Base-by-base conservation (phyloP, 1,140 invertebrate species). In the Brachionus koreanus region DNA sequence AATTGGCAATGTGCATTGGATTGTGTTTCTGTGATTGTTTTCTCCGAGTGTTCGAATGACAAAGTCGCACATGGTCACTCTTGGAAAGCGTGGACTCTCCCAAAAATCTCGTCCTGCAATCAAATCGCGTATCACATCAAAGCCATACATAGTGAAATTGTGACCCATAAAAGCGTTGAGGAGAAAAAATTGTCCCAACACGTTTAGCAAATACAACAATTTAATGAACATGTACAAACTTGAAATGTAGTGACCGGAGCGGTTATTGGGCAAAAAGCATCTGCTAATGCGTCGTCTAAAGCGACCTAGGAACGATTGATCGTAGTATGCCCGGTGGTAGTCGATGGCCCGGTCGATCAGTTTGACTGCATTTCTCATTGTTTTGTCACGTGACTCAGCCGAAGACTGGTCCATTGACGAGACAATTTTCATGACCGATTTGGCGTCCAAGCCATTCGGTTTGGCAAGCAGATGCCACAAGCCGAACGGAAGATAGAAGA, bases 171-270 rank as follows among this genome's bases (percentile, higher is more conserved):
- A 86, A 9, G 83, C 79, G 67, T 87, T 86, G 16, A 87, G 79
- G 5, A 87, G 37, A 52, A 84, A 85, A 65, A 87, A 85, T 81
- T 86, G 85, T 0, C 81, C 83, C 13, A 85, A 52, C 7, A 84
- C 75, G 82, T 87, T 86, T 0, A 82, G n/a, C 16, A 86, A 19
- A 75, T 86, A 86, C 7, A 87, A 79, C 19, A 86, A 35, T 43
- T 86, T 88, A 16, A 85, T 83, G 49, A 85, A 85, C 12, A 88
- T 82, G 83, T 88, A 88, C 57, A 87, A 82, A 3, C 84, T 85
- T 0, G 85, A 85, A 1, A 87, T 83, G 83, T 87, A 87, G 65
- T 86, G 86, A 0, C 87, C 87, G 5, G 85, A 86, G 7, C 86
- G 75, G 65, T 86, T 86, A 19, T 39, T 33, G 39, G 72, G 79